phyloP scores from a whole-genome alignment of 2,113 vertebrate genomes.

The Eonycteris spelaea region DNA sequence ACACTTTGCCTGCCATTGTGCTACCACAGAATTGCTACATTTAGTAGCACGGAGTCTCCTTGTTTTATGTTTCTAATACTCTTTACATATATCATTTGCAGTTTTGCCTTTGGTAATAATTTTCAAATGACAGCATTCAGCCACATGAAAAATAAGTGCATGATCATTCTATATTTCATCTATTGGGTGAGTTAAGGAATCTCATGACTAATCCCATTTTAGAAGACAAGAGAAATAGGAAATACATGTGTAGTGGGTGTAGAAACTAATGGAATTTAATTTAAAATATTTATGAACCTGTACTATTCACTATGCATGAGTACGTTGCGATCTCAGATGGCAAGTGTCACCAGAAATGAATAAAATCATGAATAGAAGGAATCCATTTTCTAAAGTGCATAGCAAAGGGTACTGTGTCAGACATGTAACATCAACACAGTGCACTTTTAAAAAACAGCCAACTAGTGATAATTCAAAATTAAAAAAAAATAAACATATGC shows the following conservation, averaged over 20 bases:
- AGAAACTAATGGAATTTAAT: slow-evolving; percentile 16
- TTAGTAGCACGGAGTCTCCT: neutral
- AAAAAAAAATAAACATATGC: neutral
- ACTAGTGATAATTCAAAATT: neutral
- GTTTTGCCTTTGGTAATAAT: neutral
- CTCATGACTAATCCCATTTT: neutral
- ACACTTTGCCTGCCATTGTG: neutral
- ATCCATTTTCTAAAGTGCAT: slow-evolving; percentile 3
- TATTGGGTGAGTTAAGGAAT: neutral
- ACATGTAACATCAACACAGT: neutral
- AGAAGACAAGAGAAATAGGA: neutral
- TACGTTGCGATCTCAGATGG: neutral
- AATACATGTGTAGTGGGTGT: neutral
- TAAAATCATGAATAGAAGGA: neutral
- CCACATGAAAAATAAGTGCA: neutral
- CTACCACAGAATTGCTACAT: neutral
- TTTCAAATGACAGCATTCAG: neutral
- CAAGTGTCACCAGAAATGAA: slow-evolving; percentile 36
- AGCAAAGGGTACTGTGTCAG: neutral
- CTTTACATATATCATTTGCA: slow-evolving; percentile 4
- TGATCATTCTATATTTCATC: neutral
- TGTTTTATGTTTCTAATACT: neutral
- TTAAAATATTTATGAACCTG: slow-evolving; percentile 42
- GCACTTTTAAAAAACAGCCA: neutral
- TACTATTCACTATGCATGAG: slow-evolving; percentile 2